Evolutionary conservation across 2,888 invertebrate genomes (phyloP).

Genomic region (Cyrtodaria siliqua): DNA sequence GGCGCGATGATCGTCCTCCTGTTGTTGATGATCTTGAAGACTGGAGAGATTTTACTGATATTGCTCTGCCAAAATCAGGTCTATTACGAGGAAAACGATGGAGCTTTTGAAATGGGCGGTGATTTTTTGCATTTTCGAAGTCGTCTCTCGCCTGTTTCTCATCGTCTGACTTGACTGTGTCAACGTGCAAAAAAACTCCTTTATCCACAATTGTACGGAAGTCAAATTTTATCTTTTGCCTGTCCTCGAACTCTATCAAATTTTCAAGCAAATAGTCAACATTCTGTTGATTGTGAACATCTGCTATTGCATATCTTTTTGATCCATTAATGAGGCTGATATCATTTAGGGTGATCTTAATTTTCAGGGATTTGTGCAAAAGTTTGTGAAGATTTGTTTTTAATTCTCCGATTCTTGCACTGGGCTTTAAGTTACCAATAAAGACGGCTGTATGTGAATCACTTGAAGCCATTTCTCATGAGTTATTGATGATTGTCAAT

Average conservation of each 20-base stretch:
- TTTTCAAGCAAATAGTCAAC: constrained; percentile 59
- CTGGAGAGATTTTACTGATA: constrained; percentile 27
- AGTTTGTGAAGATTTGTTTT: constrained; percentile 60
- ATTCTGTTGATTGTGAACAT: constrained; percentile 64
- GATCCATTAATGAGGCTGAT: constrained; percentile 59
- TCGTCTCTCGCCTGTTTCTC: constrained; percentile 57
- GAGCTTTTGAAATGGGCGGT: constrained; percentile 45
- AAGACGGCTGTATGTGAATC: constrained; percentile 52
- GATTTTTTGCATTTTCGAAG: constrained; percentile 59
- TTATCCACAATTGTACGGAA: constrained; percentile 53
- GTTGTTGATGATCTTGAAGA: neutral
- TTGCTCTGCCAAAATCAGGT: constrained; percentile 40
- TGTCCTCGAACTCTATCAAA: constrained; percentile 49
- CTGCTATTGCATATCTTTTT: constrained; percentile 65
- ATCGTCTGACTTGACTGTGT: constrained; percentile 57
- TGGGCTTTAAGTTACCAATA: constrained; percentile 69
- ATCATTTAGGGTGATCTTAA: constrained; percentile 44
- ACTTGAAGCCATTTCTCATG: constrained; percentile 14
- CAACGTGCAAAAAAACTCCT: constrained; percentile 47
- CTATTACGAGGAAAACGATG: constrained; percentile 22
- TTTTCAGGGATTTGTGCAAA: constrained; percentile 48
- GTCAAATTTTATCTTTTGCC: constrained; percentile 58
- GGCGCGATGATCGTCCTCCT: constrained; percentile 18
- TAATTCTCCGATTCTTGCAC: constrained; percentile 53
- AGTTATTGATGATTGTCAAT: too few species aligned